phyloP scores from a whole-genome alignment of 1,140 invertebrate species.

The Hetaerina americana region DNA sequence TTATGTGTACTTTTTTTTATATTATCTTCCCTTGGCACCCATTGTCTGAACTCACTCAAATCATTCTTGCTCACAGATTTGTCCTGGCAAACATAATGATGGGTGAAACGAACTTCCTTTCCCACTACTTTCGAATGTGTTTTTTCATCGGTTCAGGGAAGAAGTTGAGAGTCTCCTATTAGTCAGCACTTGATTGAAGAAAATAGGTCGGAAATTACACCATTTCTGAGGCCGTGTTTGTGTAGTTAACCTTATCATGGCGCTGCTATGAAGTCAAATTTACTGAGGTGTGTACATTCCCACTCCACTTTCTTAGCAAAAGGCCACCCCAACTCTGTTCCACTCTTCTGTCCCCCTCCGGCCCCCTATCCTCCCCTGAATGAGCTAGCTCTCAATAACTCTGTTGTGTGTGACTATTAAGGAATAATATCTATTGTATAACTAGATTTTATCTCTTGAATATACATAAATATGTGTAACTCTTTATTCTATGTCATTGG shows the following conservation, averaged over 20 bases:
- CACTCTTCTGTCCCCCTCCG: too few relatives aligned
- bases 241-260: too few relatives aligned
- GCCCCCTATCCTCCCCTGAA: not conserved
- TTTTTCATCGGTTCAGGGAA: not conserved
- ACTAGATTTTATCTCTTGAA: not conserved
- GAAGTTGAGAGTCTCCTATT: not conserved
- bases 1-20: too few relatives aligned
- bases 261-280: too few relatives aligned
- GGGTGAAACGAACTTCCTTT: too few relatives aligned
- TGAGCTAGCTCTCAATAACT: not conserved
- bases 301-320: not conserved
- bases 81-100: too few relatives aligned
- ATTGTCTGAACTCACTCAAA: not conserved
- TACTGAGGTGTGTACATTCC: not conserved
- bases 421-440: not conserved
- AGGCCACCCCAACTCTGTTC: not conserved
- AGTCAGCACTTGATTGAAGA: not conserved
- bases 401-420: not conserved
- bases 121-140: too few relatives aligned
- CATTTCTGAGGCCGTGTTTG: too few relatives aligned
- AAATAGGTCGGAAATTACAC: too few relatives aligned
- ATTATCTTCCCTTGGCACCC: not conserved
- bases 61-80: not conserved
- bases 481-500: not conserved
- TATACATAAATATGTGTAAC: not conserved